Base-by-base conservation (phyloP, 2,113 vertebrate genomes). In the Centropus bengalensis region DNA sequence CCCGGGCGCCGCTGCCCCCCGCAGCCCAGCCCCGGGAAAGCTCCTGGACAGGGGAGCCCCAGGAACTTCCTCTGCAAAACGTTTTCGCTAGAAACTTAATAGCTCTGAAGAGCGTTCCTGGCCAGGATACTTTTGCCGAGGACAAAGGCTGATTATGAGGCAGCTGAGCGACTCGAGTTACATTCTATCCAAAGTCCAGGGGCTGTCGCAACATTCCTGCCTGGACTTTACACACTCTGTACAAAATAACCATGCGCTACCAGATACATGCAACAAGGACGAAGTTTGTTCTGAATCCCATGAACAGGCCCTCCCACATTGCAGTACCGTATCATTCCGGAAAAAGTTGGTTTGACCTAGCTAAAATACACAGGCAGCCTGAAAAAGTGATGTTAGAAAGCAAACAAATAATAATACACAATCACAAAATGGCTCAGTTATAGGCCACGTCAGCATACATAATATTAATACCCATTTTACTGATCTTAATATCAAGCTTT, bases 11-110 rank as follows among this genome's bases (percentile, higher is more conserved):
- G 6, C 30, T 54, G 36, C n/a, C 17, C 2, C 12, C 2, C 0
- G 4, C 64, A 15, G 33, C 22, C 15, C 58, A 49, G 13, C 17
- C 3, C 21, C 0, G 0, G 4, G 15, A 38, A 75, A 30, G 49
- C 36, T 44, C 2, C 32, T 10, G 21, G 5, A 5, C 58, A 69
- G 11, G 56, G 5, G 9, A 16, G 10, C 30, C 63, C 42, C 66
- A 18, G 1, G 26, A 42, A 10, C 40, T 6, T 67, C 8, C 49
- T 2, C 69, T 3, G 21, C 8, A 14, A 69, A 87, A 56, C 7
- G 2, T 14, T 5, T n/a, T 54, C 30, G 24, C 62, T 33, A 62
- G 19, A 55, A 76, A 86, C 33, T 42, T 30, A 26, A 12, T 4
- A 49, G 58, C 17, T 64, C 64, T 18, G 3, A 26, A 38, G 11